Evolutionary conservation across 2,797 vertebrate genomes (phyloP), one percentile per base, ranked within the genome.

Genomic region (Diplodus puntazzo): DNA sequence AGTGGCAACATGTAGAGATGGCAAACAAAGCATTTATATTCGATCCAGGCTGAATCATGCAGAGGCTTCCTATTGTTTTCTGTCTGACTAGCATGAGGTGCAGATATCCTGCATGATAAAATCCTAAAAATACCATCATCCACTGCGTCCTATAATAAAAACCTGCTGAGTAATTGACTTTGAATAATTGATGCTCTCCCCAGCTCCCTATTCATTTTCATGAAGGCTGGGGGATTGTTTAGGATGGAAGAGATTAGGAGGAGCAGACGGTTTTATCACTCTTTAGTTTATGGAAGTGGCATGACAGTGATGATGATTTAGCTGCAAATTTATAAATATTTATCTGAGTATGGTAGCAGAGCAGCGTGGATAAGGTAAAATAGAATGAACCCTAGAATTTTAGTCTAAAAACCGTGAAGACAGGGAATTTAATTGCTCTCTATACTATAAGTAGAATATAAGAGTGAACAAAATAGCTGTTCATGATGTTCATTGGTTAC

Each of bases 101-200:
- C 45, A 66, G 68, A 78, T 55, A 65, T 64, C n/a, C 27, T 68
- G 21, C 9, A 17, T 64, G 53, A 77, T 66, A 34, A 45, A 58
- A 79, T 39, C 64, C 74, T 82, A 80, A 81, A 83, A 84, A 82
- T 79, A 85, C 49, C 48, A 72, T 58, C 45, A 25, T 65, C 75
- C 58, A 57, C 63, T 63, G 25, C 59, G 73, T 79, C 58, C 45
- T 43, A 59, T 3, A 48, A 49, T 59, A 70, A 34, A 57, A 77
- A 64, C 25, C 18, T 9, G 65, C 67, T 68, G 67, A 76, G 61
- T 77, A 86, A 88, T 86, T 82, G 63, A 80, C 70, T 80, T 73
- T 90, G 65, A 90, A 90, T 91, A 86, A 90, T 90, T 84, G 49
- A 91, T 90, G 79, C 64, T 61, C 18, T 68, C 61, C 50, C 17